Percentiles rank a stretch among this genome's conserved stretches.
Evolutionary conservation across 2,113 vertebrate genomes (phyloP).

Genomic region (Ochotona curzoniae): DNA sequence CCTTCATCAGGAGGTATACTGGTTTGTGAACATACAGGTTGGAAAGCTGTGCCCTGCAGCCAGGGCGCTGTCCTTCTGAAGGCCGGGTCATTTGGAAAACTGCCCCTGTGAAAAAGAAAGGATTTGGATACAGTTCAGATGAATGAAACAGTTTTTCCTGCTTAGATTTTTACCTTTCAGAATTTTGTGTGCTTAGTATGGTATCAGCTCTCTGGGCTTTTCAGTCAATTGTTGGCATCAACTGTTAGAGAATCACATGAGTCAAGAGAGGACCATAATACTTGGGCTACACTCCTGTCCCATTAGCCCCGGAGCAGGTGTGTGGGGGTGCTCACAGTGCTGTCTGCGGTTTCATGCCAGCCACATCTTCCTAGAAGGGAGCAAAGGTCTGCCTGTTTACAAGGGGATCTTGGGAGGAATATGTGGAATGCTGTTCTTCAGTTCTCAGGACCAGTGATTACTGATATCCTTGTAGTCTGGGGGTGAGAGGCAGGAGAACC

Average conservation of each 20-base stretch:
- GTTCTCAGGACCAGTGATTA: neutral
- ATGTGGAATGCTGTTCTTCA: neutral
- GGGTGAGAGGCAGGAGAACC: neutral
- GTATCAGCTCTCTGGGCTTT: neutral
- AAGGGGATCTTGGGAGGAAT: neutral
- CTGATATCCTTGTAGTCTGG: neutral
- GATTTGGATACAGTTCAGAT: neutral
- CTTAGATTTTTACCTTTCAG: neutral
- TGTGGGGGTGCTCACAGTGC: neutral
- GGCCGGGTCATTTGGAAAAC: neutral
- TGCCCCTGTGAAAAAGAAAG: neutral
- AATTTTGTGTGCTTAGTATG: neutral
- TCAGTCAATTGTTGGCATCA: neutral
- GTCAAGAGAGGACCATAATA: neutral
- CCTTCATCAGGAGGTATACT: neutral
- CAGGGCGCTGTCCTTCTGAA: neutral
- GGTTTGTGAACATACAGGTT: neutral
- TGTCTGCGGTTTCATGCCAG: neutral
- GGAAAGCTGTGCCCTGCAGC: neutral
- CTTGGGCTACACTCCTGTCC: neutral
- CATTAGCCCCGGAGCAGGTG: neutral
- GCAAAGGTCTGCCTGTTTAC: neutral
- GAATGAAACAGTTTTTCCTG: neutral
- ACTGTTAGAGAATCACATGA: neutral
- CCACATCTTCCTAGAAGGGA: neutral